Percentiles rank a stretch among this genome's conserved stretches.
phyloP scores from a whole-genome alignment of 2,888 invertebrate species.

The Stramonita haemastoma region DNA sequence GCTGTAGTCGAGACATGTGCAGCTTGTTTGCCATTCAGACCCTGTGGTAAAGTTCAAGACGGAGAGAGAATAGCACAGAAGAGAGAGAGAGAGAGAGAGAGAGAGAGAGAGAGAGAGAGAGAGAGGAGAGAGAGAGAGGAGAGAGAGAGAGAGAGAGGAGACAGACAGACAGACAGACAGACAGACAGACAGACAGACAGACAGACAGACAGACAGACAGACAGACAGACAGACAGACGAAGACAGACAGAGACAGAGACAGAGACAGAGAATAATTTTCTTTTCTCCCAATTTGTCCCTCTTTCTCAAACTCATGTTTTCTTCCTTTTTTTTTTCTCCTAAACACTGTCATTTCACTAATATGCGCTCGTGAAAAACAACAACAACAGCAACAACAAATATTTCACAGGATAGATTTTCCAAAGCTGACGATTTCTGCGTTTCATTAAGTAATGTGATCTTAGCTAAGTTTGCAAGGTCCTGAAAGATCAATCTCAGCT shows the following conservation, averaged over 20 bases:
- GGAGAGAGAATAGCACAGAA: not conserved
- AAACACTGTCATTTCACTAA: too few species aligned
- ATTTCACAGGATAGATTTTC: too few species aligned
- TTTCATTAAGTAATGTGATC: too few species aligned
- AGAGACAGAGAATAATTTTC: not conserved
- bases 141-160: not conserved
- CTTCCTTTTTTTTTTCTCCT: too few species aligned
- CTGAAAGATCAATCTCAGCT: too few species aligned
- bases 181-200: not conserved
- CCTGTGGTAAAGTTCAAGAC: not conserved
- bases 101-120: not conserved
- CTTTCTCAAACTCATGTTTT: not conserved
- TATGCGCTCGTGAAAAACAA: too few species aligned
- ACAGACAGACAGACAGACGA: not conserved
- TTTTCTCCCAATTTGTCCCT: not conserved
- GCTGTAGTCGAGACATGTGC: too few species aligned
- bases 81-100: too few species aligned
- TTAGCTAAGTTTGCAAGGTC: too few species aligned
- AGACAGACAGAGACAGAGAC: not conserved
- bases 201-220: not conserved
- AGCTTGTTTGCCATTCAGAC: too few species aligned
- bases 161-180: not conserved
- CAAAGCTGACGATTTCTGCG: too few species aligned
- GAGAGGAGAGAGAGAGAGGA: not conserved
- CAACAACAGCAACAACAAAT: too few species aligned